phyloP scores from a whole-genome alignment of 2,888 invertebrate species.

The Disparrhopalites patrizii region DNA sequence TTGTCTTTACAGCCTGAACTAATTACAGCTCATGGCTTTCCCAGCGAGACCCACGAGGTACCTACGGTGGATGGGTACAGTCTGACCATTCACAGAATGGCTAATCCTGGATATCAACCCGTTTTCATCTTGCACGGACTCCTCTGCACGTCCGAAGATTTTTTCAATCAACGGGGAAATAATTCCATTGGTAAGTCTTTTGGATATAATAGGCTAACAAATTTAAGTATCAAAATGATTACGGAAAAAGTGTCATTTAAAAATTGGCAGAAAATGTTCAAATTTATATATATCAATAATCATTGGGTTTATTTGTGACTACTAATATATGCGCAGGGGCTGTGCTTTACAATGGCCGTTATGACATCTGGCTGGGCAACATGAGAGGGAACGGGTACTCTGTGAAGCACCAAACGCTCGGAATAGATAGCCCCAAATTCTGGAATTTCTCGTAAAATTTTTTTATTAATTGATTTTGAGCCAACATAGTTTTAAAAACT shows the following conservation, averaged over 20 bases:
- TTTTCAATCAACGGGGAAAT: slow-evolving; percentile 5
- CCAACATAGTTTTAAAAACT: too few species aligned
- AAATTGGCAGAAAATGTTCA: not conserved
- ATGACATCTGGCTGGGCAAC: slow-evolving; percentile 12
- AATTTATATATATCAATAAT: too few species aligned
- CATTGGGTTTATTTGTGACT: too few species aligned
- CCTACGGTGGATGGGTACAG: slow-evolving; percentile 5
- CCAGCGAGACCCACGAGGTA: not conserved
- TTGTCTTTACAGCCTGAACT: slow-evolving; percentile 6
- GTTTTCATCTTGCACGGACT: not conserved
- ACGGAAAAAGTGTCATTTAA: too few species aligned
- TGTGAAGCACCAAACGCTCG: not conserved
- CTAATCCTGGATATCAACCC: not conserved
- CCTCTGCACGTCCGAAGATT: slow-evolving; percentile 3
- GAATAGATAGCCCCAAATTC: not conserved
- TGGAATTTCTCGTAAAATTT: slow-evolving; percentile 17
- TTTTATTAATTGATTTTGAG: too few species aligned
- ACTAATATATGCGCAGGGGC: too few species aligned
- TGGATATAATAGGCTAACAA: too few species aligned
- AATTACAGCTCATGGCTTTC: slow-evolving; percentile 3
- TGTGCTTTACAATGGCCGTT: not conserved
- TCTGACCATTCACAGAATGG: not conserved
- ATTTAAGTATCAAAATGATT: too few species aligned
- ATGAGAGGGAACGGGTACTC: slow-evolving; percentile 4
- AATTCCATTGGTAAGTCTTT: slow-evolving; percentile 1